Evolutionary conservation across 2,888 invertebrate species (phyloP).

Genomic region (Drosophila maculinotata): DNA sequence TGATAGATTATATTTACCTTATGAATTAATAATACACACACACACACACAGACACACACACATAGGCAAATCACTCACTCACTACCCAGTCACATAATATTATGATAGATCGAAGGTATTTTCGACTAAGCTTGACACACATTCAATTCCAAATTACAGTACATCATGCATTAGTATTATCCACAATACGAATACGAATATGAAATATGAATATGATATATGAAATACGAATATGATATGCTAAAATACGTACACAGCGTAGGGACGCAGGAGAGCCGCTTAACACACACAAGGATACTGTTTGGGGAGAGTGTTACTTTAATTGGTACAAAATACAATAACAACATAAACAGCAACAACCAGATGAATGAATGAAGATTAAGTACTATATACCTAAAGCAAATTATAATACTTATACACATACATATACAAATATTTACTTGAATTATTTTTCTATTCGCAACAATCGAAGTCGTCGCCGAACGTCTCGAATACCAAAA

Average conservation of each 20-base stretch:
- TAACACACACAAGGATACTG: constrained; percentile 27
- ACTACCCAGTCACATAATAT: constrained; percentile 39
- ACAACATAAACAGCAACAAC: constrained; percentile 27
- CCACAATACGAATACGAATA: constrained; percentile 47
- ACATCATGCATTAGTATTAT: constrained; percentile 34
- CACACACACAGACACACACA: constrained; percentile 15
- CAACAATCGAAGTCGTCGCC: constrained; percentile 64
- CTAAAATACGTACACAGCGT: constrained; percentile 5
- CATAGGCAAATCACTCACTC: constrained; percentile 34
- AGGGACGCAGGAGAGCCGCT: constrained; percentile 22
- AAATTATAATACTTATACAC: constrained; percentile 75
- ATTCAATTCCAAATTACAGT: constrained; percentile 53
- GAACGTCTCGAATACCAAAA: constrained; percentile 37
- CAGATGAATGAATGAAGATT: constrained; percentile 18
- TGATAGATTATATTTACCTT: constrained; percentile 75
- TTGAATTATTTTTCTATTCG: constrained; percentile 79
- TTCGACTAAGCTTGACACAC: constrained; percentile 46
- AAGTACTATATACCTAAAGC: constrained; percentile 73
- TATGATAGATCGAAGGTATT: constrained; percentile 49
- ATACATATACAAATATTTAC: constrained; percentile 76
- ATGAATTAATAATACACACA: constrained; percentile 43
- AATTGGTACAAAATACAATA: constrained; percentile 80
- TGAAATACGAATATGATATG: constrained; percentile 19
- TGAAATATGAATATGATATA: constrained; percentile 15
- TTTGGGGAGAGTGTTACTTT: constrained; percentile 53